A percentile compares a stretch with the other conserved stretches of the same genome.
Conservation (phyloP, 2,888 invertebrate genomes). For the Amphimallon solstitiale region DNA sequence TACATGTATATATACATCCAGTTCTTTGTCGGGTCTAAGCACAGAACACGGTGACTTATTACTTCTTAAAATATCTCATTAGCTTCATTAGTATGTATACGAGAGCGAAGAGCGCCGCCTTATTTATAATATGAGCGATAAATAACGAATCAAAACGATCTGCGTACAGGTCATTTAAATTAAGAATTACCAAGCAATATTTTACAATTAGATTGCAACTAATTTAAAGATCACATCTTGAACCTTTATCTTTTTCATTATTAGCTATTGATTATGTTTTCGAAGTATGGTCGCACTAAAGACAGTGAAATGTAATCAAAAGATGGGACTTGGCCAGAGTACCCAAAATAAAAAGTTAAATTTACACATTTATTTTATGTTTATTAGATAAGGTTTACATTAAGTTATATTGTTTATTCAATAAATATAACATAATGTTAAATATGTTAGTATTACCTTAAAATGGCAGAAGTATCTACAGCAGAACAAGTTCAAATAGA, state of each 20-base stretch:
- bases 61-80: slow-evolving; percentile 41
- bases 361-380: too few species aligned
- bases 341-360: too few species aligned
- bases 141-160: slow-evolving; percentile 21
- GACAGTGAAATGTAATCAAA: background rate
- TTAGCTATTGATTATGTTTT: slow-evolving; percentile 15
- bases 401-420: too few species aligned
- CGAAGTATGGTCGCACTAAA: slow-evolving; percentile 1
- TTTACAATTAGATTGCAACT: slow-evolving; percentile 38
- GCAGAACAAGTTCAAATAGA: too few species aligned
- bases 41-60: slow-evolving; percentile 34
- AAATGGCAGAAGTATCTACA: too few species aligned
- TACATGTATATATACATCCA: slow-evolving; percentile 18
- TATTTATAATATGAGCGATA: slow-evolving; percentile 31
- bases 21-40: slow-evolving; percentile 29
- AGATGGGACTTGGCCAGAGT: too few species aligned
- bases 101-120: background rate
- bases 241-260: background rate
- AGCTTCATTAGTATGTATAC: slow-evolving; percentile 29
- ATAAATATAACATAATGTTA: too few species aligned
- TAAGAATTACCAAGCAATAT: slow-evolving; percentile 41
- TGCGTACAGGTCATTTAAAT: slow-evolving; percentile 18
- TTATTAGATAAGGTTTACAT: too few species aligned
- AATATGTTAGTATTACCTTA: too few species aligned
- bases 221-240: slow-evolving; percentile 32